Conservation (phyloP, 2,797 vertebrate genomes). For the Arctocebus calabarensis region DNA sequence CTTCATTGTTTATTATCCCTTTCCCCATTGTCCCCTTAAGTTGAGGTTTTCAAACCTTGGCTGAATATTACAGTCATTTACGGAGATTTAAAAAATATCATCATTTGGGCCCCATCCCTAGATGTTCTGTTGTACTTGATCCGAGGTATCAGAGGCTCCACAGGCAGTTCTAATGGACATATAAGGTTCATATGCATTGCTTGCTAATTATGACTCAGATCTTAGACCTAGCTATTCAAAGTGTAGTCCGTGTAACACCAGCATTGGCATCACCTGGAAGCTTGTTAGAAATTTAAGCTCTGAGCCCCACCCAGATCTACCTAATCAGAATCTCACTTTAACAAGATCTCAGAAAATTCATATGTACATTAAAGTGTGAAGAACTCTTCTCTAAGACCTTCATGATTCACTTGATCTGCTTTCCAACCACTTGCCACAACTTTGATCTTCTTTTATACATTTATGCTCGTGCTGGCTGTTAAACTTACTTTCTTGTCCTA, state of each 20-base stretch:
- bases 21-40: slow-evolving; percentile 19
- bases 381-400: slow-evolving; percentile 41
- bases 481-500: slow-evolving; percentile 19
- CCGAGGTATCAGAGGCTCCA: neutral
- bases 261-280: neutral
- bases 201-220: neutral
- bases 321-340: neutral
- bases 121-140: neutral
- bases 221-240: neutral
- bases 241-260: neutral
- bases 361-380: neutral
- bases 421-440: slow-evolving; percentile 21
- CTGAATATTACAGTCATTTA: neutral
- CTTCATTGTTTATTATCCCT: slow-evolving; percentile 26
- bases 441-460: slow-evolving; percentile 9
- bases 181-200: neutral
- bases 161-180: neutral
- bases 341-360: neutral
- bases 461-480: neutral
- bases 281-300: slow-evolving; percentile 26
- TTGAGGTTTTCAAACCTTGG: slow-evolving; percentile 25
- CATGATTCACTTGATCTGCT: neutral
- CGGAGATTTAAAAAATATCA: slow-evolving; percentile 51
- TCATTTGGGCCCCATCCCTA: neutral
- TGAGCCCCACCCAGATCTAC: neutral